phyloP scores from a whole-genome alignment of 2,888 invertebrate species.

The Atherix ibis region DNA sequence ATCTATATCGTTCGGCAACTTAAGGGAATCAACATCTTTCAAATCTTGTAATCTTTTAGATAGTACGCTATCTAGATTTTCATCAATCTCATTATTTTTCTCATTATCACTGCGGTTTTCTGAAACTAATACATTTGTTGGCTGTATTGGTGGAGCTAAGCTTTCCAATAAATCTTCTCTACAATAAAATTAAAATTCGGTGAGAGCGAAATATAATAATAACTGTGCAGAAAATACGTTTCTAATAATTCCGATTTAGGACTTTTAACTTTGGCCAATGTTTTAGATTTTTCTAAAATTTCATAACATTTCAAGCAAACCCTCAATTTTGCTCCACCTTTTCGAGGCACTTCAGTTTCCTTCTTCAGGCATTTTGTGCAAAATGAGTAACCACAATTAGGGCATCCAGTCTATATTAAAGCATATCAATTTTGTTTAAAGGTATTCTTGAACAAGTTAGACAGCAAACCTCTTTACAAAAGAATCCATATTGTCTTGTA shows the following conservation, averaged over 20 bases:
- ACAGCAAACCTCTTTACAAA: conserved; percentile 50
- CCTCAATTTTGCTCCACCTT: conserved; percentile 42
- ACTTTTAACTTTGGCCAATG: background rate
- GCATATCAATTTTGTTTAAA: conserved; percentile 5
- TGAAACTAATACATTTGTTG: conserved; percentile 11
- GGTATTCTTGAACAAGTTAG: conserved; percentile 5
- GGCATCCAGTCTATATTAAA: conserved; percentile 54
- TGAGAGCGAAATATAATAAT: background rate
- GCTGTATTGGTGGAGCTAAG: conserved; percentile 21
- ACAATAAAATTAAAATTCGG: conserved; percentile 2
- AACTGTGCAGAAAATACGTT: background rate
- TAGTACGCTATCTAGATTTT: conserved; percentile 39
- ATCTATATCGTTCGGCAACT: conserved; percentile 43
- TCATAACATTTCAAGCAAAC: conserved; percentile 41
- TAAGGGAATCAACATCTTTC: conserved; percentile 32
- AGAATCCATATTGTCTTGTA: conserved; percentile 50
- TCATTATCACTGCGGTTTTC: conserved; percentile 13
- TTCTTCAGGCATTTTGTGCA: conserved; percentile 67
- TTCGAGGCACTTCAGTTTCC: conserved; percentile 48
- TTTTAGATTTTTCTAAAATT: conserved; percentile 19
- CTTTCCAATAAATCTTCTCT: conserved; percentile 19
- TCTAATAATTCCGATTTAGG: conserved; percentile 3
- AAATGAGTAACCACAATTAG: conserved; percentile 67
- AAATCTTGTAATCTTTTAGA: conserved; percentile 50
- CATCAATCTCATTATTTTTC: conserved; percentile 15